Percentiles rank a stretch among this genome's conserved stretches.
phyloP scores from a whole-genome alignment of 2,113 vertebrate genomes.

The Mesocricetus auratus region DNA sequence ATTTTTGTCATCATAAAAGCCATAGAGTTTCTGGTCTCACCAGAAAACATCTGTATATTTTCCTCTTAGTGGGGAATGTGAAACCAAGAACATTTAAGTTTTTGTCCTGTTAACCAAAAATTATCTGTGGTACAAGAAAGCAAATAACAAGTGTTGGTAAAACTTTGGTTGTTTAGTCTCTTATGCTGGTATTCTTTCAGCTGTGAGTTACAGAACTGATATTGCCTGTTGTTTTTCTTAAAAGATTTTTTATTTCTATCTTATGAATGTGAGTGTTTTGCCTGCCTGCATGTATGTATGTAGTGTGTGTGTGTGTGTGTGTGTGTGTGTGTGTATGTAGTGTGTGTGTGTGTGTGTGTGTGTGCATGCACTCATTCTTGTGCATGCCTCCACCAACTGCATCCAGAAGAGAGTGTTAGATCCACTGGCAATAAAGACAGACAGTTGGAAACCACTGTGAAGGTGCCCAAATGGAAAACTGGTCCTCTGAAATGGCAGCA shows the following conservation, averaged over 20 bases:
- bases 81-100: neutral
- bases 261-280: neutral
- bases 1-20: conserved; percentile 14
- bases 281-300: neutral
- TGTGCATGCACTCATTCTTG: neutral
- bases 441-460: neutral
- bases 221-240: neutral
- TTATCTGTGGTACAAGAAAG: neutral
- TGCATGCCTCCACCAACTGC: too few relatives aligned
- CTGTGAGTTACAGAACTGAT: neutral
- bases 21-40: conserved; percentile 6
- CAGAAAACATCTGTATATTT: neutral
- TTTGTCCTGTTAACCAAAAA: neutral
- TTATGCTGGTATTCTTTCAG: neutral
- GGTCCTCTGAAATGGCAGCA: neutral
- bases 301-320: too few relatives aligned
- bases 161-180: neutral
- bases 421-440: neutral
- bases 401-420: neutral
- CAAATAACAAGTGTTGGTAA: neutral
- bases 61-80: neutral
- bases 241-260: neutral
- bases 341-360: fast-evolving
- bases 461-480: neutral
- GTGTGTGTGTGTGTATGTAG: neutral